These are phyloP conservation scores for Diplosoma virens DNA, from an alignment of 23 tunicate species.

Conservation along the genomic window DNA sequence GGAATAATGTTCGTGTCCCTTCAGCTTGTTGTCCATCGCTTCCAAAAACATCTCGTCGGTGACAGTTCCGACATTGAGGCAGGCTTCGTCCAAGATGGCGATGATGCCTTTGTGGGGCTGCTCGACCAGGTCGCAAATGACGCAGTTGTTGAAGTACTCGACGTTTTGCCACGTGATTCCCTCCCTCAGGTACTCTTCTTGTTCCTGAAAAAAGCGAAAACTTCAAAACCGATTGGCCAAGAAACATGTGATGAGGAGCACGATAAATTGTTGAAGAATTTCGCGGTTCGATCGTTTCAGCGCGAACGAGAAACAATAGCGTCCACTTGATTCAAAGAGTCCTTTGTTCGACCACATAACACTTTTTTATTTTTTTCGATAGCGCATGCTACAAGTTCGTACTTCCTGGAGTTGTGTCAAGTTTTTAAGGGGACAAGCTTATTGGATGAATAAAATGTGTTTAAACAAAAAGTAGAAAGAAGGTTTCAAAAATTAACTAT, in stretches of 20 bases:
- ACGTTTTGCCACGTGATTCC: conserved; percentile 93
- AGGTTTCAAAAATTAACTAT: no score
- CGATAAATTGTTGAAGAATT: neutral
- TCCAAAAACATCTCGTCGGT: conserved; percentile 85
- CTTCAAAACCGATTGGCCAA: neutral
- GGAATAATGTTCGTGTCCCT: conserved; percentile 70
- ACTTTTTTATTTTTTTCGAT: no score
- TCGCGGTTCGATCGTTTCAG: no score
- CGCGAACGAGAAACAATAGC: neutral
- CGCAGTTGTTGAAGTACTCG: conserved; percentile 90
- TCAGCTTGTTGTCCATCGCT: conserved; percentile 87
- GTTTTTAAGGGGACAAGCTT: no score
- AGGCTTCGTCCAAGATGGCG: conserved; percentile 90
- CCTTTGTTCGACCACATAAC: no score
- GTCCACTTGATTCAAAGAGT: neutral
- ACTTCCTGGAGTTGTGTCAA: no score
- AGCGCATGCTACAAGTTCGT: no score
- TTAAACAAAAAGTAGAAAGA: no score
- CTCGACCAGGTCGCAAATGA: conserved; percentile 91
- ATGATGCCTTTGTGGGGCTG: conserved; percentile 86
- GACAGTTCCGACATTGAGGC: conserved; percentile 84
- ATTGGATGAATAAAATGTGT: no score
- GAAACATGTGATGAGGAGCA: no score
- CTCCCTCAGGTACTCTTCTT: conserved; percentile 90
- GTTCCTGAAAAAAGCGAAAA: conserved; percentile 43